Conservation (phyloP, 2,113 vertebrate species). For the Trichechus manatus region DNA sequence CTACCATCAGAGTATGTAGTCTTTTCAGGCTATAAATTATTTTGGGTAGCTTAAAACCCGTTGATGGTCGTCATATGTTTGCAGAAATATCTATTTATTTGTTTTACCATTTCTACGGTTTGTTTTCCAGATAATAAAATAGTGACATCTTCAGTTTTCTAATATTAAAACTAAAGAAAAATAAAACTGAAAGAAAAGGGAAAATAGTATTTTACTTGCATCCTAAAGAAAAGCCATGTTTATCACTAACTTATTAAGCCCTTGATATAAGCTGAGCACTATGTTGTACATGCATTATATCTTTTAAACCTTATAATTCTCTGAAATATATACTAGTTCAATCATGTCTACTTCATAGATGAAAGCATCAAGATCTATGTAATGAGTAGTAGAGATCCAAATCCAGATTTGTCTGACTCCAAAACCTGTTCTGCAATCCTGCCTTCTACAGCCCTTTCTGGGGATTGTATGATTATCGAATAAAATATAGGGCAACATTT, state of each 20-base stretch:
- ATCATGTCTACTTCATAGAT: neutral
- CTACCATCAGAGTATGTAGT: neutral
- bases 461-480: neutral
- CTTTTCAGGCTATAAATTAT: neutral
- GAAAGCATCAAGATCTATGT: neutral
- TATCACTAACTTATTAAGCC: neutral
- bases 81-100: neutral
- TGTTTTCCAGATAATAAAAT: conserved; percentile 13
- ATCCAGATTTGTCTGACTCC: neutral
- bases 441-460: neutral
- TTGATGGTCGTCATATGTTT: neutral
- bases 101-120: neutral
- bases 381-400: neutral
- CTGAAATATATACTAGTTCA: neutral
- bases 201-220: neutral
- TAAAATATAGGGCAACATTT: neutral
- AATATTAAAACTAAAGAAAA: neutral
- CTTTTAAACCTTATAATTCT: neutral
- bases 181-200: neutral
- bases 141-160: neutral
- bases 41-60: neutral
- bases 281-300: neutral
- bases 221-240: neutral
- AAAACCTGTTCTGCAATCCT: neutral
- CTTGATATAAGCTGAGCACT: neutral